Evolutionary conservation across 2,888 invertebrate genomes (phyloP), one percentile per base, ranked within the genome.

Genomic region (Troides aeacus): DNA sequence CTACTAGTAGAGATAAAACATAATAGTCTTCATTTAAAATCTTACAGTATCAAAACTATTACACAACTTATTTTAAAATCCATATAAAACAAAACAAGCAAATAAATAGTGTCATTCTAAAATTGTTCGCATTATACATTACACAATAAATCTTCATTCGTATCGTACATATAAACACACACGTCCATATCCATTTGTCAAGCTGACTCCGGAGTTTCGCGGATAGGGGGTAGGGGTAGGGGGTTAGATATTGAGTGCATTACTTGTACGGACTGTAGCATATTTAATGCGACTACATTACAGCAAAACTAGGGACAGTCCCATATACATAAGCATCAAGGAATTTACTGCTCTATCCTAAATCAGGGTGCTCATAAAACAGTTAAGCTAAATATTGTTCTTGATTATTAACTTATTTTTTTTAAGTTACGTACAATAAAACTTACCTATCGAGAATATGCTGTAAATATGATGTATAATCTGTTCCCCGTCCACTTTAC

Each of bases 181-280:
- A 58, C 53, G 64, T 70, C 70, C 60, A 60, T 60, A 60, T 66
- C 66, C 70, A 70, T 70, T 70, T 66, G 70, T 70, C 70, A 56
- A 64, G 64, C 59, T 60, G 39, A 65, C n/a, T 42, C 63, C n/a
- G 56, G 59, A 63, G 66, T 66, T 60, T n/a, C 70, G 63, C 59
- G 62, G 57, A 12, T 18, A 24, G n/a, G 60, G 39, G 61, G 39
- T 12, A 42, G 15, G 10, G 12, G 42, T 3, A 46, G 46, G 15
- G 46, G 50, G 21, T 46, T 64, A 58, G 50, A 60, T 66, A 66
- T 66, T 23, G 57, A 64, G 59, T 70, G 70, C 70, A 66, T 59
- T 70, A 42, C 70, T 69, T 56, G 58, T 59, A 58, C 63, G 59
- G 64, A 53, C 39, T 60, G 56, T 66, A 70, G 42, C 64, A n/a